Evolutionary conservation across 1,140 invertebrate genomes (phyloP).

Genomic region (Calliopsis andreniformis): DNA sequence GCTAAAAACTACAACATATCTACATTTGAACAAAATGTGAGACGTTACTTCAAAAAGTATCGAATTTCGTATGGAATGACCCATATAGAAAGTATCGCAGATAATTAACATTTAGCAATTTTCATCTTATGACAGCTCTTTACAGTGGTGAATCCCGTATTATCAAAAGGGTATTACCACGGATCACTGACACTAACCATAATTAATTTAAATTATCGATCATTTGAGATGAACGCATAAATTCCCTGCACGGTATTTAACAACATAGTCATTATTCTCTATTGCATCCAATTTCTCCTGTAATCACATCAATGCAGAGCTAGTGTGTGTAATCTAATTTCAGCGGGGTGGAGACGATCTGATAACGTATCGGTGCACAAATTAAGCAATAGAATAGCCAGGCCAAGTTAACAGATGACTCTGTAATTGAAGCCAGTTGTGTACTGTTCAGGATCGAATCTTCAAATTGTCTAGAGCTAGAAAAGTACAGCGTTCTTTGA

Average conservation of each 20-base stretch:
- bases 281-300: constrained; percentile 41
- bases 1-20: too few species aligned
- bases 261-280: constrained; percentile 27
- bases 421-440: not conserved
- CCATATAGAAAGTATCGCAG: too few species aligned
- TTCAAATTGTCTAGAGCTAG: too few species aligned
- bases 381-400: constrained; percentile 14
- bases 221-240: not conserved
- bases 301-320: constrained; percentile 31
- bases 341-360: constrained; percentile 1
- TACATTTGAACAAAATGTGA: too few species aligned
- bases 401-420: constrained; percentile 11
- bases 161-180: not conserved
- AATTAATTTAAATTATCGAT: constrained; percentile 11
- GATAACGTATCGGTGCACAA: constrained; percentile 20
- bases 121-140: too few species aligned
- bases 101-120: too few species aligned
- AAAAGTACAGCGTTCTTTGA: too few species aligned
- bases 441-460: too few species aligned
- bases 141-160: too few species aligned
- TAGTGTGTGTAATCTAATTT: constrained; percentile 29
- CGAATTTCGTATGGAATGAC: too few species aligned
- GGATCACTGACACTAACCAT: not conserved
- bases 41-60: too few species aligned
- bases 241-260: constrained; percentile 19